Percentiles rank a stretch among this genome's conserved stretches.
Evolutionary conservation across 2,888 invertebrate genomes (phyloP).

Genomic region (Seira sanloemensis): DNA sequence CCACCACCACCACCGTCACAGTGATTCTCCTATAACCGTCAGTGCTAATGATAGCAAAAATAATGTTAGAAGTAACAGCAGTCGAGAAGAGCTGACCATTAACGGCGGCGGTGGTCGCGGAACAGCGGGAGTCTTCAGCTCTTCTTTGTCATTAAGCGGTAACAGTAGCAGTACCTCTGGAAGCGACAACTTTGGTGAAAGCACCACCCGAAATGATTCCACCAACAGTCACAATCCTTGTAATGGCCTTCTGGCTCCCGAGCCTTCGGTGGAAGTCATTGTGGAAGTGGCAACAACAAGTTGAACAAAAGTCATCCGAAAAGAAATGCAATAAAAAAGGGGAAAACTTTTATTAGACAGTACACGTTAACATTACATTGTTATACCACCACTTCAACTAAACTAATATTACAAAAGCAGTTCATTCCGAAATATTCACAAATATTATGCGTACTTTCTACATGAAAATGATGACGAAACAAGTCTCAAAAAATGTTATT

Average conservation of each 20-base stretch:
- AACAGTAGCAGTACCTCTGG: constrained; percentile 30
- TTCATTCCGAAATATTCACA: constrained; percentile 22
- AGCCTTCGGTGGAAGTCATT: constrained; percentile 69
- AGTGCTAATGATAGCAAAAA: constrained; percentile 52
- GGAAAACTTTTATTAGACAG: constrained; percentile 14
- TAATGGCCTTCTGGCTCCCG: constrained; percentile 64
- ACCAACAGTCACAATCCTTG: constrained; percentile 35
- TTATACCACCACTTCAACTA: constrained; percentile 34
- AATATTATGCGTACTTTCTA: constrained; percentile 51
- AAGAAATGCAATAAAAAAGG: constrained; percentile 10
- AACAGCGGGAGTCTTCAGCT: constrained; percentile 53
- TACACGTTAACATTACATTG: constrained; percentile 1
- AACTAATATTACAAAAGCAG: neutral
- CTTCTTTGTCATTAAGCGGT: constrained; percentile 52
- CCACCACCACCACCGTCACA: constrained; percentile 6
- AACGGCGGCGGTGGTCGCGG: constrained; percentile 48
- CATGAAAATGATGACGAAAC: neutral
- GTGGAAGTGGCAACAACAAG: constrained; percentile 68
- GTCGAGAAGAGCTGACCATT: constrained; percentile 52
- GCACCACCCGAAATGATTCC: constrained; percentile 6
- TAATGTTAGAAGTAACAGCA: constrained; percentile 32
- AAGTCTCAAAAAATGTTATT: constrained; percentile 8
- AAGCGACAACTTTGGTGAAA: constrained; percentile 14
- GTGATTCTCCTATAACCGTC: constrained; percentile 32
- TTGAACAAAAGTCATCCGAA: constrained; percentile 53